Conservation (phyloP, 2,888 invertebrate genomes). For the Chromoteleia sp. region DNA sequence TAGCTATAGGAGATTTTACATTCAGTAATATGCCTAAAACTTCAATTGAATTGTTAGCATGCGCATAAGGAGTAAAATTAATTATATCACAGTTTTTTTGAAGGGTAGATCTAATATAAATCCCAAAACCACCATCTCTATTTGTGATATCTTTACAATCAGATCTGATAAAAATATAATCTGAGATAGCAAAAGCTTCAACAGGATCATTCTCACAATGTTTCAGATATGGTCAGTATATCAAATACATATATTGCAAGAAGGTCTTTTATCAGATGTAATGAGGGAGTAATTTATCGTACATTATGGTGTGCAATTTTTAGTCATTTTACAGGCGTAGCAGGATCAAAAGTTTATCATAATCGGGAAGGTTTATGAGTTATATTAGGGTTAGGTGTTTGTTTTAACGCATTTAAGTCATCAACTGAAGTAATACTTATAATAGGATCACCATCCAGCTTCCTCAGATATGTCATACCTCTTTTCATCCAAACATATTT, state of each 20-base stretch:
- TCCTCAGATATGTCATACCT: no score
- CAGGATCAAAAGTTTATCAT: no score
- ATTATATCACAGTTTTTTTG: no score
- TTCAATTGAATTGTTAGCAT: constrained; percentile 3
- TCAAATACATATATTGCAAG: background rate
- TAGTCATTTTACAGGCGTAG: no score
- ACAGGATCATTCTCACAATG: background rate
- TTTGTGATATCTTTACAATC: no score
- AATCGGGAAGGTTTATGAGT: no score
- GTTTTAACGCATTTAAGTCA: no score
- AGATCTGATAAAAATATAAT: background rate
- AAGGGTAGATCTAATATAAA: background rate
- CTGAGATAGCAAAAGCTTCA: background rate
- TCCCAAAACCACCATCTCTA: constrained; percentile 7
- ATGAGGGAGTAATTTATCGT: background rate
- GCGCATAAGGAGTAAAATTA: no score
- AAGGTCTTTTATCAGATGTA: background rate
- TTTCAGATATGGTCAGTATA: background rate
- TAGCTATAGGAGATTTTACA: background rate
- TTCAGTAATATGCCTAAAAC: background rate
- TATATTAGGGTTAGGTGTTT: no score
- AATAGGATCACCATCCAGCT: no score
- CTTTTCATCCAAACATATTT: no score
- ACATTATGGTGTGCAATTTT: constrained; percentile 2
- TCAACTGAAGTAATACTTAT: no score